Evolutionary conservation across 2,797 vertebrate genomes (phyloP), one percentile per base, ranked within the genome.

Genomic region (Octomys mimax): DNA sequence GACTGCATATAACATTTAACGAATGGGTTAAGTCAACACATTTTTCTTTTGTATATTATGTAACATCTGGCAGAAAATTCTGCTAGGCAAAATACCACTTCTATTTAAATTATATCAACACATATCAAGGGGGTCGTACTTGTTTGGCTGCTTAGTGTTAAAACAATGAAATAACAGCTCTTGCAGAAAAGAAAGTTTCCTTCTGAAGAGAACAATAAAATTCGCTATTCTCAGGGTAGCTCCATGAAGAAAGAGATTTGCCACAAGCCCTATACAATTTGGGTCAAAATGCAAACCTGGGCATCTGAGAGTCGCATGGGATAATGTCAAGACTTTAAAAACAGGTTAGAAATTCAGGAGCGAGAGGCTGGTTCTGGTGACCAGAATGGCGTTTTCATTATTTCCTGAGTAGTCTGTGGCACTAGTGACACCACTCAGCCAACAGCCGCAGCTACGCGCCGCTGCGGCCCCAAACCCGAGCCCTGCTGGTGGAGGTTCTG

Each of bases 1-100:
- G 95, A 36, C 97, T 96, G 97, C 97, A 94, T 94, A 94, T 98
- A 98, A 97, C 94, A 97, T 97, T 97, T 96, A 93, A 96, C 97
- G 98, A 97, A 97, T 97, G 84, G 96, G 83, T 97, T 90, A 95
- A 96, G 78, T 78, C 68, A 94, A 22, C 68, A 96, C 97, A 87
- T 97, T 94, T 95, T 97, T 95, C 71, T 97, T 95, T 97, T 82
- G 96, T 96, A 97, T 95, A 97, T 96, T 97, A 92, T 96, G 96
- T 96, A 93, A 95, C 96, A 97, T 94, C 96, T 97, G 95, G 92
- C 92, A 42, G 7, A 96, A 91, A 54, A 97, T 98, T 89, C 83
- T 71, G 66, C 16, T 95, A 95, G 97, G 91, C 81, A 98, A 92
- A 96, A 91, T 96, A 95, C 59, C 87, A 89, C 84, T 95, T 95